Evolutionary conservation across 2,113 vertebrate species (phyloP).

Genomic region (Emberiza fucata): DNA sequence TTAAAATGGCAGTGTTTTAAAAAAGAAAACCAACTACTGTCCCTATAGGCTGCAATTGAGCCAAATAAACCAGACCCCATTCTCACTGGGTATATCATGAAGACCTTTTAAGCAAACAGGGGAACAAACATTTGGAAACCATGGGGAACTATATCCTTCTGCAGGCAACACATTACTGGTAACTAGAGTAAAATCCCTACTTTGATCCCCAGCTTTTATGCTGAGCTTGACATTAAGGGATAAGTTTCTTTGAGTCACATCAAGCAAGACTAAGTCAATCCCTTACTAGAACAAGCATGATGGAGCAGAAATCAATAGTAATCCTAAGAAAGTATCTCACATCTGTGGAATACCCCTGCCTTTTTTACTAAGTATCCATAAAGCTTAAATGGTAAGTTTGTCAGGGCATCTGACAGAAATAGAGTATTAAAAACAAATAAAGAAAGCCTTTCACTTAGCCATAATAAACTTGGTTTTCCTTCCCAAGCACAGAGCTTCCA

Average conservation of each 20-base stretch:
- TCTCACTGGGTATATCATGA: not conserved
- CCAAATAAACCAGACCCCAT: not conserved
- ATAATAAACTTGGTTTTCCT: not conserved
- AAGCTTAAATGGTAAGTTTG: not conserved
- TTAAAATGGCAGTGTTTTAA: not conserved
- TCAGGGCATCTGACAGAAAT: not conserved
- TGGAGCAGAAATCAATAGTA: not conserved
- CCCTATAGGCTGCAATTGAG: not conserved
- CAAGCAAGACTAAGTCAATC: not conserved
- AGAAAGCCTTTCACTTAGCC: not conserved
- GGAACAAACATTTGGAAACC: not conserved
- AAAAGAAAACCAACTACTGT: not conserved
- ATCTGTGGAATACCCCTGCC: not conserved
- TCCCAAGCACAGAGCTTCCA: not conserved
- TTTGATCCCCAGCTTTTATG: not conserved
- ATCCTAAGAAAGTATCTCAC: not conserved
- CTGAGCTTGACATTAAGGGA: not conserved
- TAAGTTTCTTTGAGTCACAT: not conserved
- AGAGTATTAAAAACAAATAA: not conserved
- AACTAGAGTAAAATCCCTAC: not conserved
- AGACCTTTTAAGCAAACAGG: not conserved
- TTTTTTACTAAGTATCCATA: not conserved
- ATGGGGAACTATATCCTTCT: not conserved
- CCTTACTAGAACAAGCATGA: not conserved
- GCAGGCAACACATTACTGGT: not conserved